phyloP scores from a whole-genome alignment of 2,113 vertebrate species.

The Pituophis catenifer region DNA sequence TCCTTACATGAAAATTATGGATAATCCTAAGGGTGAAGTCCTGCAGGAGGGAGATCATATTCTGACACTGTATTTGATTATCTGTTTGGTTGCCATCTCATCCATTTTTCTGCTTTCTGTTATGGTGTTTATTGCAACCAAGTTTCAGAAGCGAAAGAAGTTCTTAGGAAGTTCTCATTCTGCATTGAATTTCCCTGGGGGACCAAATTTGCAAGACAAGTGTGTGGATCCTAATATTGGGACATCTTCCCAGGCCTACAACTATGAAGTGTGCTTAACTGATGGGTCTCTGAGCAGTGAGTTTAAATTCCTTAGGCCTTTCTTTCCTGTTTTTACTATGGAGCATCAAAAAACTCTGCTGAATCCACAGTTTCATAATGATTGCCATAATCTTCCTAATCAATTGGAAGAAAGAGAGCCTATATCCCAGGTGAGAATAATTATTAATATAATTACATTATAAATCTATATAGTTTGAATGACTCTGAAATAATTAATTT shows the following conservation, averaged over 20 bases:
- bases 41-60: neutral
- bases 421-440: neutral
- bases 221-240: too few species aligned
- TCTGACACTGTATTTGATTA: neutral
- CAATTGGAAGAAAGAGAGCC: neutral
- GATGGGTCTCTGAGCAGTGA: too few species aligned
- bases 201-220: too few species aligned
- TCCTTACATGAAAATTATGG: neutral
- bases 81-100: neutral
- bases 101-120: conserved; percentile 32
- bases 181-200: too few species aligned
- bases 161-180: too few species aligned
- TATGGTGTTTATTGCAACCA: conserved; percentile 66
- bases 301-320: too few species aligned
- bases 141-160: too few species aligned
- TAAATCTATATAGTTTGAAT: too few species aligned
- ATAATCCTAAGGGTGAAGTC: neutral
- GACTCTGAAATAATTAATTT: too few species aligned
- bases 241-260: too few species aligned
- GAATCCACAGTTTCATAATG: neutral
- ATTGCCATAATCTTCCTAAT: neutral
- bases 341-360: neutral
- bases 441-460: neutral
- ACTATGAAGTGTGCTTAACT: too few species aligned
- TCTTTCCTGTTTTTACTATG: too few species aligned